Evolutionary conservation across 2,113 vertebrate genomes (phyloP).

Genomic region (Austrofundulus limnaeus): DNA sequence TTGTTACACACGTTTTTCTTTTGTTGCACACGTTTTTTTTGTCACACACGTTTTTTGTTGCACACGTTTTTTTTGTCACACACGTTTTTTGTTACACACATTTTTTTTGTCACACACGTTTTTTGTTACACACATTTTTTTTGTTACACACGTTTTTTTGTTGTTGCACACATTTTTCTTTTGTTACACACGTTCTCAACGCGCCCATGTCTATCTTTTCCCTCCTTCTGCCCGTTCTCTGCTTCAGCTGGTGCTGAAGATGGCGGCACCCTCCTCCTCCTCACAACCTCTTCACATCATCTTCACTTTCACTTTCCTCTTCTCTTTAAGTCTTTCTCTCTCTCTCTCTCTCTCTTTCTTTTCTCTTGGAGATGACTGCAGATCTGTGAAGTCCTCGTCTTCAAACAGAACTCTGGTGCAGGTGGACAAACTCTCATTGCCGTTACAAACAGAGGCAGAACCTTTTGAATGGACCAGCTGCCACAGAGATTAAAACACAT

Average conservation of each 20-base stretch:
- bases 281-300: constrained; percentile 8
- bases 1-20: too few species aligned
- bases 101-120: too few species aligned
- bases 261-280: constrained; percentile 7
- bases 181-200: constrained; percentile 57
- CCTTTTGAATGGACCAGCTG: constrained; percentile 79
- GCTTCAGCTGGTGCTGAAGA: constrained; percentile 41
- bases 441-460: constrained; percentile 54
- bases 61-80: too few species aligned
- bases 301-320: constrained; percentile 21
- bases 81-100: constrained; percentile 20
- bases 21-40: too few species aligned
- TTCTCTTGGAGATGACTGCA: constrained; percentile 33
- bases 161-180: constrained; percentile 65
- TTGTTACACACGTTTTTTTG: constrained; percentile 47
- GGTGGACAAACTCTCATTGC: constrained; percentile 60
- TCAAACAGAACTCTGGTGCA: constrained; percentile 58
- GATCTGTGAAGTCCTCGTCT: constrained; percentile 51
- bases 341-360: constrained; percentile 29
- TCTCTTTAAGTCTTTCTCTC: too few species aligned
- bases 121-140: constrained; percentile 22
- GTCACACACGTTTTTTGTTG: too few species aligned
- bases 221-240: constrained; percentile 31
- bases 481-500: constrained; percentile 73
- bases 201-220: constrained; percentile 32